These are phyloP conservation scores for Monodelphis domestica DNA, from an alignment of 2,797 vertebrate genomes.

Conservation along the genomic window DNA sequence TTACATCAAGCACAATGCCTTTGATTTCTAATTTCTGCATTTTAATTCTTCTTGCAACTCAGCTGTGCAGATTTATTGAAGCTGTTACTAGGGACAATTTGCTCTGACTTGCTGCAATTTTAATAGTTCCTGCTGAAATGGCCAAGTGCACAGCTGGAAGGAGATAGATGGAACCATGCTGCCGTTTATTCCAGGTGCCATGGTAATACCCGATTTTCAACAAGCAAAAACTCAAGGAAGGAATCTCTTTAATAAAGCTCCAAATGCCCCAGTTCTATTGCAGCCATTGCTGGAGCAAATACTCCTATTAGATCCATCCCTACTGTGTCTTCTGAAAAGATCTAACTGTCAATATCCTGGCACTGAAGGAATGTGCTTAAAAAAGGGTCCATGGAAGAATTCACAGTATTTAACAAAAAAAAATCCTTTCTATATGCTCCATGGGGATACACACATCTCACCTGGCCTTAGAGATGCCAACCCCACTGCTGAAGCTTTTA, in stretches of 20 bases:
- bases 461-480: slow-evolving; percentile 40
- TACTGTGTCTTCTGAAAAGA: slow-evolving; percentile 26
- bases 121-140: slow-evolving; percentile 58
- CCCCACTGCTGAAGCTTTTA: slow-evolving; percentile 48
- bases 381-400: slow-evolving; percentile 55
- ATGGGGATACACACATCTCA: slow-evolving; percentile 33
- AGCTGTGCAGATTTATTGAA: slow-evolving; percentile 63
- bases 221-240: slow-evolving; percentile 48
- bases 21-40: slow-evolving; percentile 70
- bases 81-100: slow-evolving; percentile 59
- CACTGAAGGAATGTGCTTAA: slow-evolving; percentile 40
- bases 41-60: slow-evolving; percentile 58
- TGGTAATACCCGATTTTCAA: slow-evolving; percentile 58
- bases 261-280: slow-evolving; percentile 34
- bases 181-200: slow-evolving; percentile 64
- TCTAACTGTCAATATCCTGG: slow-evolving; percentile 44
- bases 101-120: slow-evolving; percentile 54
- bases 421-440: slow-evolving; percentile 35
- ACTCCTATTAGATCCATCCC: slow-evolving; percentile 26
- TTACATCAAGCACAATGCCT: slow-evolving; percentile 42
- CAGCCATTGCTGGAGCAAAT: background rate
- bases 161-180: slow-evolving; percentile 24
- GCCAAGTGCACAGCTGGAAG: slow-evolving; percentile 16
- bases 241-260: slow-evolving; percentile 24
- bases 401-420: slow-evolving; percentile 52